Conservation (phyloP, 1,140 invertebrate species). For the Anthonomus grandis region DNA sequence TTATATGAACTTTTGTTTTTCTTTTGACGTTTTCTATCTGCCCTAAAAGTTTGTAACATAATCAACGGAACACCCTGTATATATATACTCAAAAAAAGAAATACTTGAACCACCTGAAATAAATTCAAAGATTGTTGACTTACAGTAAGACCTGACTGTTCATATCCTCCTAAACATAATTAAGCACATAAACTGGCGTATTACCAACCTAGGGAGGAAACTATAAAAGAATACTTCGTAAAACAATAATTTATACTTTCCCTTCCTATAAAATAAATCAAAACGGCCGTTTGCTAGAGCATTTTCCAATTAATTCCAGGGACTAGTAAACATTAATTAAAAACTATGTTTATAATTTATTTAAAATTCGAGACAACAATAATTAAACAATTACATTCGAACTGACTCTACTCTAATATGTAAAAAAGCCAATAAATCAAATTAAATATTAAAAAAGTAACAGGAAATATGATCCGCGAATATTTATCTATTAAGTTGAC, state of each 20-base stretch:
- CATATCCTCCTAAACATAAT: too few relatives aligned
- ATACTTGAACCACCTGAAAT: too few relatives aligned
- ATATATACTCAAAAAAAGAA: too few relatives aligned
- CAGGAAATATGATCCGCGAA: slow-evolving; percentile 89
- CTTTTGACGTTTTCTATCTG: too few relatives aligned
- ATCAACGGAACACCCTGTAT: too few relatives aligned
- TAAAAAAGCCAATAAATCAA: slow-evolving; percentile 94
- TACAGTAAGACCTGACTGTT: too few relatives aligned
- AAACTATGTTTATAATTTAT: not conserved
- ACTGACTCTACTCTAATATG: slow-evolving; percentile 59
- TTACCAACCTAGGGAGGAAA: too few relatives aligned
- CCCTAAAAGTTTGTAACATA: too few relatives aligned
- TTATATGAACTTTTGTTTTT: too few relatives aligned
- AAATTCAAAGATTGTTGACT: too few relatives aligned
- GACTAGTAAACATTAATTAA: not conserved
- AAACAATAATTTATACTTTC: not conserved
- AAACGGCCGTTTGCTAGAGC: not conserved
- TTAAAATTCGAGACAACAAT: not conserved
- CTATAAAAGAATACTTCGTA: not conserved
- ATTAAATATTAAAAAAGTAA: slow-evolving; percentile 93
- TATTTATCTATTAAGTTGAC: slow-evolving; percentile 98
- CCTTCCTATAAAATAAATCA: not conserved
- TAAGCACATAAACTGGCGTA: too few relatives aligned
- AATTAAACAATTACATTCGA: not conserved
- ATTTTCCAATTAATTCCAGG: not conserved